Evolutionary conservation across 2,113 vertebrate species (phyloP).

Genomic region (Marcusenius ussheri): DNA sequence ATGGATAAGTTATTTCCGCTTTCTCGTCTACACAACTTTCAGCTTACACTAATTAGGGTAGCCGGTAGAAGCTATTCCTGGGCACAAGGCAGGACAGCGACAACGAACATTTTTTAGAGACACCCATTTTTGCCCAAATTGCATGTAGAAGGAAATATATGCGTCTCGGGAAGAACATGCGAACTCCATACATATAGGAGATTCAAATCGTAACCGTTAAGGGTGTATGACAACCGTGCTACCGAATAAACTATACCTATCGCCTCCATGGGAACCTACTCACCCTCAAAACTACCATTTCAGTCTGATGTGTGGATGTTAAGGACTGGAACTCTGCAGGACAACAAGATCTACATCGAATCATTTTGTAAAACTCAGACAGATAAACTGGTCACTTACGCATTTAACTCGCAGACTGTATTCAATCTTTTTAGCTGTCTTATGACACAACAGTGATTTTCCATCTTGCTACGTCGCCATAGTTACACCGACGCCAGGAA

Average conservation of each 20-base stretch:
- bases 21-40: neutral
- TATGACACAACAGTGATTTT: neutral
- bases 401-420: neutral
- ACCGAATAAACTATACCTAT: neutral
- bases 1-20: neutral
- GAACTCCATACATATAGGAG: neutral
- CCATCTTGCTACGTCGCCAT: neutral
- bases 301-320: neutral
- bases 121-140: neutral
- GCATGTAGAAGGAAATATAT: neutral
- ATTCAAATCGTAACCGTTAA: too few species aligned
- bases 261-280: neutral
- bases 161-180: neutral
- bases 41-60: neutral
- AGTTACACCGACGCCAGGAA: neutral
- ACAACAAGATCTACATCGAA: neutral
- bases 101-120: neutral
- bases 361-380: neutral
- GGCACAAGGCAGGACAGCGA: neutral
- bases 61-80: neutral
- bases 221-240: neutral
- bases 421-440: neutral
- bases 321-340: neutral
- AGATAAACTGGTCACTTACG: neutral
- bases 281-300: neutral